Evolutionary conservation across 1,140 invertebrate species (phyloP).

Genomic region (Drosophila sucinea): DNA sequence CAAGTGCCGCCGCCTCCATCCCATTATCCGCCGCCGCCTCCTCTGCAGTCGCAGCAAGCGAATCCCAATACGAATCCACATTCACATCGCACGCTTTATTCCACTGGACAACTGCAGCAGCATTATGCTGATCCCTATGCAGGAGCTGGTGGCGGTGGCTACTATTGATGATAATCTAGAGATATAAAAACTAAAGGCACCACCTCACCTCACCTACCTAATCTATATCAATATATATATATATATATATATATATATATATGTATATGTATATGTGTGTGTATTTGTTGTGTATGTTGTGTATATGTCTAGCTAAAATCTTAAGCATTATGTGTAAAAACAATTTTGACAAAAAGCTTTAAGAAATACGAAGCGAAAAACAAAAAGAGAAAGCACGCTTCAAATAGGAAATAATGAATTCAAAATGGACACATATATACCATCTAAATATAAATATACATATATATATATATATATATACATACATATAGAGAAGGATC

Average conservation of each 20-base stretch:
- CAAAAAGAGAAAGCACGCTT: neutral
- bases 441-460: too few species aligned
- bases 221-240: neutral
- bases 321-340: constrained; percentile 4
- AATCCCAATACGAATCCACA: neutral
- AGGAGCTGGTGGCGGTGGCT: constrained; percentile 30
- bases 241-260: constrained; percentile 4
- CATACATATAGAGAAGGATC: too few species aligned
- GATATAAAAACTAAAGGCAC: neutral
- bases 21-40: constrained; percentile 3
- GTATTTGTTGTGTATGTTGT: neutral
- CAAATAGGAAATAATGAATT: neutral
- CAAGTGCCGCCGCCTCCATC: neutral
- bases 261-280: neutral
- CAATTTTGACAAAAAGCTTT: neutral
- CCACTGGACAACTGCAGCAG: neutral
- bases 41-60: neutral
- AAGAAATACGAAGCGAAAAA: neutral
- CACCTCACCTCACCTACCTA: neutral
- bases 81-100: constrained; percentile 1
- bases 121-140: constrained; percentile 22
- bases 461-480: too few species aligned
- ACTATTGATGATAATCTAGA: constrained; percentile 30
- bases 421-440: too few species aligned
- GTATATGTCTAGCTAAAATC: neutral